Conservation (phyloP, 2,797 vertebrate species). For the Eremophila alpestris region DNA sequence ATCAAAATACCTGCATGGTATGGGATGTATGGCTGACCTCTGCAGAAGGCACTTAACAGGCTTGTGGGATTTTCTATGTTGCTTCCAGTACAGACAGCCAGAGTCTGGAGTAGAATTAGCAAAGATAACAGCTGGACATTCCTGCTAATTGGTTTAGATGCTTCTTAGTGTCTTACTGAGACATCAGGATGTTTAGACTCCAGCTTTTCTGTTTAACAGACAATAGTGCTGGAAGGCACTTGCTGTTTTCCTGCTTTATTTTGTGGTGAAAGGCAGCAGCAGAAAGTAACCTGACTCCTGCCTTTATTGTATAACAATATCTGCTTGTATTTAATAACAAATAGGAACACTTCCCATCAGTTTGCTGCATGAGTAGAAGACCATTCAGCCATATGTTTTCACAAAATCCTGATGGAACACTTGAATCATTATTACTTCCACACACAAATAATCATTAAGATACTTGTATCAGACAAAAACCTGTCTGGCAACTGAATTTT, state of each 20-base stretch:
- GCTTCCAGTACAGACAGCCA: neutral
- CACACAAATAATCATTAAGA: neutral
- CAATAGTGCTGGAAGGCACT: neutral
- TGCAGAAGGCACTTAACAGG: neutral
- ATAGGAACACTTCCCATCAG: neutral
- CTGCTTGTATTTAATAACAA: neutral
- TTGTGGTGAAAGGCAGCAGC: neutral
- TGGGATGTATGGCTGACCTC: neutral
- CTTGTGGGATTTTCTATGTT: slow-evolving; percentile 21
- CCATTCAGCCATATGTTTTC: neutral
- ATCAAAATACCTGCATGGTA: neutral
- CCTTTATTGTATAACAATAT: neutral
- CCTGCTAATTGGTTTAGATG: slow-evolving; percentile 26
- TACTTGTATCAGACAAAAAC: neutral
- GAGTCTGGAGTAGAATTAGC: slow-evolving; percentile 19
- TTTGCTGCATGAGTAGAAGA: neutral
- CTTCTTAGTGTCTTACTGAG: neutral
- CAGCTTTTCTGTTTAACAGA: neutral
- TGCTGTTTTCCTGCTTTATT: neutral
- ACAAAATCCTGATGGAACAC: neutral
- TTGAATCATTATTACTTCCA: neutral
- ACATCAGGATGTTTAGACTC: neutral
- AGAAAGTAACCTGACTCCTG: neutral
- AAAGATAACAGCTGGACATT: slow-evolving; percentile 4
- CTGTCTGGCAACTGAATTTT: neutral